Base-by-base conservation (phyloP, 2,888 invertebrate genomes). In the Poecilus cupreus region DNA sequence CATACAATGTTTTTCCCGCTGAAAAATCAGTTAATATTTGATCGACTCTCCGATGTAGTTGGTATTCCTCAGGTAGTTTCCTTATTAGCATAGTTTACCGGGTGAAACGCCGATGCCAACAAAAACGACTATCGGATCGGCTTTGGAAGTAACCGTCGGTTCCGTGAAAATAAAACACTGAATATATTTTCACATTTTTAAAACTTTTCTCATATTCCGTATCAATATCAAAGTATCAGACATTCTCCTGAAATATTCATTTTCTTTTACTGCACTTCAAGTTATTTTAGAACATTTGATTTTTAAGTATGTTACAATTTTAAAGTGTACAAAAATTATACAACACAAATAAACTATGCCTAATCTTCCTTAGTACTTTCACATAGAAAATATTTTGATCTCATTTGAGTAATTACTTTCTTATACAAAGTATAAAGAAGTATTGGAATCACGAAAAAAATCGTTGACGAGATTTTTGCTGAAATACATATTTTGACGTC, bases 141-240 rank as follows among this genome's bases (percentile, higher is more conserved):
- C 37, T 20, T 68, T 68, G 10, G 64, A 37, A 18, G 24, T 68
- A 68, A 18, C 64, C 64, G 39, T 16, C 37, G 37, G 3, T 60
- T 16, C 32, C 0, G 5, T 5, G 13, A 68, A 60, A 68, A 68
- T 68, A 68, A 68, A 68, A 18, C 10, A 68, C 37, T 68, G 64
- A 68, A 68, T 68, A 68, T 13, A 68, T 68, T 68, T 37, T 37
- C 64, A 68, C 64, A 68, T 68, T 68, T 68, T 68, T 68, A 68
- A 68, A 68, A 68, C 64, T 68, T 68, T 68, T 68, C 64, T 68
- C 64, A 68, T 68, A 68, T 68, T 68, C 64, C 13, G 37, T 68
- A 68, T 68, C 64, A 68, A 68, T 68, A 68, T 68, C 37, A 13
- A 22, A 68, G 37, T 68, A 68, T 68, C 37, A 13, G 13, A 68